A percentile compares a stretch with the other conserved stretches of the same genome.
These are phyloP conservation scores for Apodemus agrarius DNA, from an alignment of 2,797 vertebrate genomes.

Conservation along the genomic window DNA sequence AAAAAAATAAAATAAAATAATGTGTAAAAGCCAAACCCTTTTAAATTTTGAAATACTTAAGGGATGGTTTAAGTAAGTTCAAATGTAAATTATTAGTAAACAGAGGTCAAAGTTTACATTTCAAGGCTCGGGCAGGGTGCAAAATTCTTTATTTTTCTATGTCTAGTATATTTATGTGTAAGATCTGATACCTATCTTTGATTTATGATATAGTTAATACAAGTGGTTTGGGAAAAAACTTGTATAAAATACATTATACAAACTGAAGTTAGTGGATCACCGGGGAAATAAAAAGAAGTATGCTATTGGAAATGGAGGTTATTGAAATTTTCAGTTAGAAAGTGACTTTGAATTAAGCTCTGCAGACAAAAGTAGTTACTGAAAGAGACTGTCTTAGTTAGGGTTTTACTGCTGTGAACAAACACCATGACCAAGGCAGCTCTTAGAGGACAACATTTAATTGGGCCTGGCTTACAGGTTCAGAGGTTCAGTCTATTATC, in stretches of 20 bases:
- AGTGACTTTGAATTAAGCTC: conserved; percentile 66
- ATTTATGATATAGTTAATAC: conserved; percentile 35
- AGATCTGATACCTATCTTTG: conserved; percentile 53
- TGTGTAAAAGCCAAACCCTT: not conserved
- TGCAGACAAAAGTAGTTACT: conserved; percentile 39
- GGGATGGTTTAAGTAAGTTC: conserved; percentile 22
- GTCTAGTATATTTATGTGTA: conserved; percentile 53
- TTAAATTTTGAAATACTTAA: not conserved
- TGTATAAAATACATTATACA: conserved; percentile 64
- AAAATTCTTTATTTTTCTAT: conserved; percentile 36
- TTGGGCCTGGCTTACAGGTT: not conserved
- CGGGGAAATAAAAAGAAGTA: conserved; percentile 71
- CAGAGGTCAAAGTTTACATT: not conserved
- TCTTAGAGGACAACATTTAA: not conserved
- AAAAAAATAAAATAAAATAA: not conserved
- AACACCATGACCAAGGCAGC: not conserved
- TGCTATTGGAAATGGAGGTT: conserved; percentile 58
- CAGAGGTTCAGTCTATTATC: not conserved
- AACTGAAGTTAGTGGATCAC: conserved; percentile 66
- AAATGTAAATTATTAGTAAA: conserved; percentile 45
- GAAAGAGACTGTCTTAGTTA: not conserved
- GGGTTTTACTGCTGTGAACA: not conserved
- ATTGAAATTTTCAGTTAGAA: conserved; percentile 67
- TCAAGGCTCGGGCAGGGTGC: not conserved
- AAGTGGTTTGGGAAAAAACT: conserved; percentile 63